Evolutionary conservation across 2,888 invertebrate species (phyloP).

Genomic region (Ommatoiulus sabulosus): DNA sequence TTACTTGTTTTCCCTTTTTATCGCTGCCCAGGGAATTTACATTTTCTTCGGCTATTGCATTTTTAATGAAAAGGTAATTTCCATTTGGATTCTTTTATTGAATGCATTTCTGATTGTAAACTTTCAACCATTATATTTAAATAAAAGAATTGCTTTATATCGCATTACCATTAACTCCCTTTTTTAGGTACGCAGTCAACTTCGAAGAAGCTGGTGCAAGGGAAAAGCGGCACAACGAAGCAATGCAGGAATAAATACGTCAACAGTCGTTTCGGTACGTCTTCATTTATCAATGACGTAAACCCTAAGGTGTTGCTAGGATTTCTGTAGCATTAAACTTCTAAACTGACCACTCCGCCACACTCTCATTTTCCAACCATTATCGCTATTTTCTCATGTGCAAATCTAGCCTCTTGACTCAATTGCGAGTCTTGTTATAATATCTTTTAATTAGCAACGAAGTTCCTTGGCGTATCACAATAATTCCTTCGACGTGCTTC

Average conservation of each 20-base stretch:
- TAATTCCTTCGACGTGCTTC: slow-evolving; percentile 66
- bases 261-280: slow-evolving; percentile 56
- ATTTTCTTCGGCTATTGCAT: slow-evolving; percentile 88
- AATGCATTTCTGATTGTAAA: not conserved
- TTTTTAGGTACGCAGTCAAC: slow-evolving; percentile 51
- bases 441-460: slow-evolving; percentile 69
- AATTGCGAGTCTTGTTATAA: too few relatives aligned
- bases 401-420: too few relatives aligned
- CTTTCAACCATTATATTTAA: not conserved
- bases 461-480: slow-evolving; percentile 86
- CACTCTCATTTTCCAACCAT: too few relatives aligned
- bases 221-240: slow-evolving; percentile 50
- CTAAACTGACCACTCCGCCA: too few relatives aligned
- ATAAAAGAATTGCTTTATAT: not conserved
- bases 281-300: not conserved
- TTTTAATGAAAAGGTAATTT: slow-evolving; percentile 73
- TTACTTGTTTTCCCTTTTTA: slow-evolving; percentile 81
- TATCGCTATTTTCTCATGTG: too few relatives aligned
- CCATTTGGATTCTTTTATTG: not conserved
- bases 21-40: slow-evolving; percentile 83
- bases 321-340: too few relatives aligned
- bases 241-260: slow-evolving; percentile 48
- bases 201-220: slow-evolving; percentile 51
- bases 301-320: too few relatives aligned
- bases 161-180: not conserved